A percentile compares a stretch with the other conserved stretches of the same genome.
Evolutionary conservation across 2,888 invertebrate genomes (phyloP).

Genomic region (Tromatobia lineatoria): DNA sequence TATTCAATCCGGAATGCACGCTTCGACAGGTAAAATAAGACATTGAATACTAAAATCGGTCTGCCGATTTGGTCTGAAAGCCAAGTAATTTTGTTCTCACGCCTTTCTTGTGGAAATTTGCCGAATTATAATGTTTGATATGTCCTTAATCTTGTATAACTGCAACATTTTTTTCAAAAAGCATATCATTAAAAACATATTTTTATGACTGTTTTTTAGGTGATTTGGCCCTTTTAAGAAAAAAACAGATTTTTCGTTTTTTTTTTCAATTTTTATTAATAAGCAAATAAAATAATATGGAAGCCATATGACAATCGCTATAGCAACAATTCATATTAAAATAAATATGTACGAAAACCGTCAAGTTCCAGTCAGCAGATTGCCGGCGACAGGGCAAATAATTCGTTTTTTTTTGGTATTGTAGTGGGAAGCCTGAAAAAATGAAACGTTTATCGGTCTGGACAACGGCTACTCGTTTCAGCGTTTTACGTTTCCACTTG

Average conservation of each 20-base stretch:
- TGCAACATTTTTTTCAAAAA: too few relatives aligned
- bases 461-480: slow-evolving; percentile 58
- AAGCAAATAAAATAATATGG: neutral
- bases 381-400: slow-evolving; percentile 58
- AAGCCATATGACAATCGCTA: neutral
- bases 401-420: slow-evolving; percentile 59
- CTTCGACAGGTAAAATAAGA: too few relatives aligned
- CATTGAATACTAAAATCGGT: too few relatives aligned
- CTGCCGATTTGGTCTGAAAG: too few relatives aligned
- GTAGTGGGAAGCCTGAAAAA: slow-evolving; percentile 77
- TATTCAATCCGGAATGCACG: too few relatives aligned
- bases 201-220: too few relatives aligned
- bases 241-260: neutral
- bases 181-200: too few relatives aligned
- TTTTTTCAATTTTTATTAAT: neutral
- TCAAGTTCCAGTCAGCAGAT: slow-evolving; percentile 37
- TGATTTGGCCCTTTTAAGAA: neutral
- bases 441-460: slow-evolving; percentile 67
- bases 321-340: neutral
- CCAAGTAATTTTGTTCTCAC: too few relatives aligned
- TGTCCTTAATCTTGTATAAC: too few relatives aligned
- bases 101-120: too few relatives aligned
- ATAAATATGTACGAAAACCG: slow-evolving; percentile 65
- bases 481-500: slow-evolving; percentile 77
- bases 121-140: too few relatives aligned